A percentile compares a stretch with the other conserved stretches of the same genome.
Conservation (phyloP, 1,140 invertebrate genomes). For the Drosophila subpulchrella region DNA sequence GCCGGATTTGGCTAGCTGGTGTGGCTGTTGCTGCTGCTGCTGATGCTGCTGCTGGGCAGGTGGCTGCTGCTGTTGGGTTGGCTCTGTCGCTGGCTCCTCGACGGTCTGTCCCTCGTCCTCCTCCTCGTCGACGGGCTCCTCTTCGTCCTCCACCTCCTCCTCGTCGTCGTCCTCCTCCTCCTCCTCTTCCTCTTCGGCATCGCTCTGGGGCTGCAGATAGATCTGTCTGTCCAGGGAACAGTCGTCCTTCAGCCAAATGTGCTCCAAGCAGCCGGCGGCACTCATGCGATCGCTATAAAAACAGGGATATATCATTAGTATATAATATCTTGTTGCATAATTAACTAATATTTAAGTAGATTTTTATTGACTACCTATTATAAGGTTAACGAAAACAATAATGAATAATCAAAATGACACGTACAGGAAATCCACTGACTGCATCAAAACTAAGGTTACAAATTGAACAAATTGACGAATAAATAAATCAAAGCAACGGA, state of each 20-base stretch:
- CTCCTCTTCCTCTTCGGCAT: conserved; percentile 63
- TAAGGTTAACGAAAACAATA: background rate
- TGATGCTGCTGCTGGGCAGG: conserved; percentile 2
- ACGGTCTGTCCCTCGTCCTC: conserved; percentile 14
- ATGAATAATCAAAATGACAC: background rate
- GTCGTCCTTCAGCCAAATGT: conserved; percentile 86
- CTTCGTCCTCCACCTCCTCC: conserved; percentile 21
- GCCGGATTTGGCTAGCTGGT: conserved; percentile 14
- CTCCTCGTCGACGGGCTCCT: conserved; percentile 4
- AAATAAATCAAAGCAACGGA: background rate
- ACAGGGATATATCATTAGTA: background rate
- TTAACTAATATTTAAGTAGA: background rate
- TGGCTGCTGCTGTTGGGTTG: conserved; percentile 26
- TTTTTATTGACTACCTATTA: background rate
- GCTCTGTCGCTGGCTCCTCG: conserved; percentile 29
- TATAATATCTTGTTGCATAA: no score
- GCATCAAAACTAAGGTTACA: background rate
- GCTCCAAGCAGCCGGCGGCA: conserved; percentile 87
- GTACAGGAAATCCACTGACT: background rate
- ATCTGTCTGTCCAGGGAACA: conserved; percentile 75
- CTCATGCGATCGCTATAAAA: conserved; percentile 86
- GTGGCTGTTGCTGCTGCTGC: conserved; percentile 11
- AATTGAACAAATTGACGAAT: background rate
- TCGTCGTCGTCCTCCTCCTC: conserved; percentile 53
- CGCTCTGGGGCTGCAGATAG: conserved; percentile 63